Evolutionary conservation across 1,140 invertebrate genomes (phyloP).

Genomic region (Drosophila suzukii): DNA sequence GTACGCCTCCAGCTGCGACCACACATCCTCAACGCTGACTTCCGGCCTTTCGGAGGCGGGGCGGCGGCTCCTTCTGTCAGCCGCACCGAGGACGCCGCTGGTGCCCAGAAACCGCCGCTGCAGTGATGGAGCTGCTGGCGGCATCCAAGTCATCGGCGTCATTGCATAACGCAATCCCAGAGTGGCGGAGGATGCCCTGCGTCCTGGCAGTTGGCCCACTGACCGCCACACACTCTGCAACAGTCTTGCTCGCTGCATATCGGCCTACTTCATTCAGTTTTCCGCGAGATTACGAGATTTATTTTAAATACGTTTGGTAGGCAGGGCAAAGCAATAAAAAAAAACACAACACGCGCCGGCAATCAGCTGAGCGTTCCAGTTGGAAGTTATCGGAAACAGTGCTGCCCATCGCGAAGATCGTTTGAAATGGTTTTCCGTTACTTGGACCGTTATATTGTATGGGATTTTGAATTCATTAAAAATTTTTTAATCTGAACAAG

Average conservation of each 20-base stretch:
- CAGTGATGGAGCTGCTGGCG: background rate
- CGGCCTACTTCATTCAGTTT: constrained; percentile 13
- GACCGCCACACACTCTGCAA: constrained; percentile 32
- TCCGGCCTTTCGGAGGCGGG: background rate
- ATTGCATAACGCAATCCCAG: constrained; percentile 7
- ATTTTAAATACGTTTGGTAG: background rate
- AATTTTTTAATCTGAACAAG: too few species aligned
- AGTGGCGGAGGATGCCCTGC: background rate
- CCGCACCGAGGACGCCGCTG: background rate
- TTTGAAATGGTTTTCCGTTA: background rate
- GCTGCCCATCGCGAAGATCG: background rate
- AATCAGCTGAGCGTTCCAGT: constrained; percentile 26
- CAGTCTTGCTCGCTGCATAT: constrained; percentile 53
- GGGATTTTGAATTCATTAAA: too few species aligned
- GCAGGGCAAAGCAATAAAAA: background rate
- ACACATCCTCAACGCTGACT: constrained; percentile 35
- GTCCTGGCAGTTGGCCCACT: constrained; percentile 4
- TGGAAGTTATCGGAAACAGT: background rate
- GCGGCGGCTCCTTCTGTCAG: constrained; percentile 1
- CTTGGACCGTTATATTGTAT: too few species aligned
- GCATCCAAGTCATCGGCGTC: background rate
- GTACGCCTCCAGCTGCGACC: constrained; percentile 57
- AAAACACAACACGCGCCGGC: constrained; percentile 40
- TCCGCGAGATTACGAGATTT: background rate
- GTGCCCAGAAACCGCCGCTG: background rate